Percentiles rank a stretch among this genome's conserved stretches.
Conservation (phyloP, 2,888 invertebrate genomes). For the Epinotia brunnichana region DNA sequence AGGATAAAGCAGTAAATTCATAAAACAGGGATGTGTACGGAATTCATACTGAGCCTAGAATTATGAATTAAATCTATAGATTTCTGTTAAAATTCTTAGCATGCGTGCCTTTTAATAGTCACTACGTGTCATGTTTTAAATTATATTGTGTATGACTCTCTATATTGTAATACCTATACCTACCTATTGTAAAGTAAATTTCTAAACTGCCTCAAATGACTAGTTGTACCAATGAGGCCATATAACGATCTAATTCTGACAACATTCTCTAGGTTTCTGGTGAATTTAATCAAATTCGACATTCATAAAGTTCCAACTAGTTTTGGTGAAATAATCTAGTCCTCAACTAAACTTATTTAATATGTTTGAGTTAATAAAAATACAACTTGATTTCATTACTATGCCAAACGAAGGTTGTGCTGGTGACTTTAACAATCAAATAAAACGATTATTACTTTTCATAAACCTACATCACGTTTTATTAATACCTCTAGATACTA, state of each 20-base stretch:
- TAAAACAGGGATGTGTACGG: too few relatives aligned
- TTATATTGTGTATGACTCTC: too few relatives aligned
- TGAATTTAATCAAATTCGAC: not conserved
- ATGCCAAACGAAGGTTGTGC: not conserved
- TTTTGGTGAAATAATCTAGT: not conserved
- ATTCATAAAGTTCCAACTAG: not conserved
- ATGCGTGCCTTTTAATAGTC: too few relatives aligned
- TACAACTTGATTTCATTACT: not conserved
- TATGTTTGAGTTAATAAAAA: not conserved
- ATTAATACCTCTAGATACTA: slow-evolving; percentile 19
- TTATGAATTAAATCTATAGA: too few relatives aligned
- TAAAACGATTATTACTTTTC: not conserved
- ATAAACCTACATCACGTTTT: slow-evolving; percentile 27
- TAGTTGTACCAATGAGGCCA: not conserved
- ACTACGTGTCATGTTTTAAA: too few relatives aligned
- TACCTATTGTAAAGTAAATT: too few relatives aligned
- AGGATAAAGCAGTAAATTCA: too few relatives aligned
- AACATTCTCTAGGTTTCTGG: not conserved
- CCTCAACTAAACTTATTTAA: not conserved
- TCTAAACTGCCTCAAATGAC: not conserved
- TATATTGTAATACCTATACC: too few relatives aligned
- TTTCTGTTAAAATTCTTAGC: too few relatives aligned
- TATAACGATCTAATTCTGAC: not conserved
- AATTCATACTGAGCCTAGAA: too few relatives aligned
- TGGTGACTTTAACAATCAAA: not conserved